Base-by-base conservation (phyloP, 2,888 invertebrate species). In the Caprella mutica region DNA sequence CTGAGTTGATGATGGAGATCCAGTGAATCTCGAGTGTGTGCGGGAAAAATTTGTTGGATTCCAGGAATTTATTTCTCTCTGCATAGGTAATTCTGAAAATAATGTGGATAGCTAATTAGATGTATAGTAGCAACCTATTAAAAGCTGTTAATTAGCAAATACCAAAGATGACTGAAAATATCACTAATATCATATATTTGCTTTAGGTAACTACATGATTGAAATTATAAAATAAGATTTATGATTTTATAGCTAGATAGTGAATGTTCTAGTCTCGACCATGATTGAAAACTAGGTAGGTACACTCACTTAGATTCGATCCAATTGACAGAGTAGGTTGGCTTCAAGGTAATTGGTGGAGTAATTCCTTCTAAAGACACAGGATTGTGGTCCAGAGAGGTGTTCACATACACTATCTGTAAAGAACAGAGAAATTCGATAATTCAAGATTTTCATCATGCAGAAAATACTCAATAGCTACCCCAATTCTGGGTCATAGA, bases 1-100 rank as follows among this genome's bases (percentile, higher is more conserved):
- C 72, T 5, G 76, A 76, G 68, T 77, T 77, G 65, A 77, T 74
- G 59, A 77, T 74, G 29, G 76, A 76, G 62, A 77, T 68, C 76
- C 77, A 77, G 67, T 77, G 77, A 61, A 77, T 75, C 72, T 76
- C 76, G n/a, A 76, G 66, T 24, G 74, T 72, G 64, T 73, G 72
- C 0, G 75, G 75, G 65, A 76, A 75, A 68, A 76, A 76, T 40
- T 71, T 71, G 67, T 69, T 72, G 62, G 72, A 72, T 51, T 71
- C 67, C 2, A 73, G 67, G 51, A 71, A 66, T 58, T 71, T 71
- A 23, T 68, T 68, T 55, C 74, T 67, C 26, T 76, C 71, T 44
- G 69, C 69, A 67, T 70, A 75, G 30, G 68, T 69, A 55, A 72
- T 68, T 14, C 74, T 75, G 67, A 54, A 68, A 67, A 51, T n/a